A percentile compares a stretch with the other conserved stretches of the same genome.
Evolutionary conservation across 2,113 vertebrate species (phyloP).

Genomic region (Neogobius melanostomus): DNA sequence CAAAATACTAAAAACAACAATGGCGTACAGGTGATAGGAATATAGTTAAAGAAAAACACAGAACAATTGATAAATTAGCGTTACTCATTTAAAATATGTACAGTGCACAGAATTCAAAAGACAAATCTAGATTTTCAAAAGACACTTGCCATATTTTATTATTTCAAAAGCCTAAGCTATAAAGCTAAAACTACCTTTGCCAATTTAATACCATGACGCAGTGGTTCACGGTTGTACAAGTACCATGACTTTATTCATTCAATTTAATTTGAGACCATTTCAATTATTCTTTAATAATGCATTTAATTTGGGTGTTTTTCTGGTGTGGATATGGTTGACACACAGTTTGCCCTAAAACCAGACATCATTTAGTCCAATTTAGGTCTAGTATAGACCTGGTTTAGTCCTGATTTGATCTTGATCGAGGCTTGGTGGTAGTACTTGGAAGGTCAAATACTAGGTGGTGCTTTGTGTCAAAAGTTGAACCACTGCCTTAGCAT

Average conservation of each 20-base stretch:
- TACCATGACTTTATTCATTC: too few species aligned
- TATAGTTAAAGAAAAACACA: background rate
- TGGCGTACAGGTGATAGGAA: constrained; percentile 1
- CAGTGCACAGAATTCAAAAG: constrained; percentile 20
- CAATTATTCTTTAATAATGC: too few species aligned
- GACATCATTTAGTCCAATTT: too few species aligned
- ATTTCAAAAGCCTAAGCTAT: background rate
- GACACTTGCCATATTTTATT: background rate
- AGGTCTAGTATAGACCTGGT: too few species aligned
- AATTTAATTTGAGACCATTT: too few species aligned
- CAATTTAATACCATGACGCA: constrained; percentile 33
- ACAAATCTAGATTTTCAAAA: constrained; percentile 18
- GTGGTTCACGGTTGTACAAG: background rate
- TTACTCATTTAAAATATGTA: constrained; percentile 18
- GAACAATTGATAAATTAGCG: constrained; percentile 4
- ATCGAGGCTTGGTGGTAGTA: too few species aligned
- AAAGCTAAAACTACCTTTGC: background rate
- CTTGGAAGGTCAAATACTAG: too few species aligned
- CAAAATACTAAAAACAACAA: constrained; percentile 24
- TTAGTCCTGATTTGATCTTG: too few species aligned
- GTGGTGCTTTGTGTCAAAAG: background rate
- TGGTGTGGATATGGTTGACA: too few species aligned
- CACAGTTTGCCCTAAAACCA: too few species aligned
- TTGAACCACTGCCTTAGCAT: background rate
- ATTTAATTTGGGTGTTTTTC: too few species aligned